Evolutionary conservation across 92 coral and sea anemone species (phyloP), one percentile per base, ranked within the genome.

Genomic region (Epizoanthus scotinus): DNA sequence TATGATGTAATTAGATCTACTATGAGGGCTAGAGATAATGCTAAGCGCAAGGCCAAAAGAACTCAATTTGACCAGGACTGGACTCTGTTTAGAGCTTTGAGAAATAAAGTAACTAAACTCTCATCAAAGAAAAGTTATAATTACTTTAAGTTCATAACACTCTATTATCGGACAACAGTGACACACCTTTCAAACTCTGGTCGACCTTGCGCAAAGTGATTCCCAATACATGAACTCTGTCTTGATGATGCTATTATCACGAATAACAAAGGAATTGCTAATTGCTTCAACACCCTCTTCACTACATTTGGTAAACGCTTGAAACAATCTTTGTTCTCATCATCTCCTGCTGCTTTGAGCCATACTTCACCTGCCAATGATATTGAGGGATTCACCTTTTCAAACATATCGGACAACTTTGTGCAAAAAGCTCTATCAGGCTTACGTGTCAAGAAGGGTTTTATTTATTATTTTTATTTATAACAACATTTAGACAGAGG

Each of bases 1-100:
- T n/a, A 61, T 50, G 70, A 8, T 20, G 79, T 44, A 17, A 52
- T 73, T 12, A 73, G 79, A 52, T 42, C 26, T 73, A 31, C 79
- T 21, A 73, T 73, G n/a, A n/a, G n/a, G n/a, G n/a, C n/a, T n/a
- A n/a, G n/a, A n/a, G n/a, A n/a, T n/a, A n/a, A n/a, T n/a, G 60
- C 60, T 55, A 55, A 15, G 60, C 60, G 60, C 3, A 55, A 2
- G n/a, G 20, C 60, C 4, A 55, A 55, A 55, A 55, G 60, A 55
- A 15, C 21, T 55, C 15, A 55, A 55, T 21, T 55, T 21, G 60
- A 14, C 60, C n/a, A 55, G 60, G 60, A 55, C 60, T 55, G 60
- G 60, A 6, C 60, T 15, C n/a, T 55, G n/a, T n/a, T n/a, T n/a
- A n/a, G n/a, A n/a, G n/a, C n/a, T n/a, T n/a, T n/a, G n/a, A n/a